phyloP scores from a whole-genome alignment of 2,888 invertebrate genomes.

The Isoperla grammatica region DNA sequence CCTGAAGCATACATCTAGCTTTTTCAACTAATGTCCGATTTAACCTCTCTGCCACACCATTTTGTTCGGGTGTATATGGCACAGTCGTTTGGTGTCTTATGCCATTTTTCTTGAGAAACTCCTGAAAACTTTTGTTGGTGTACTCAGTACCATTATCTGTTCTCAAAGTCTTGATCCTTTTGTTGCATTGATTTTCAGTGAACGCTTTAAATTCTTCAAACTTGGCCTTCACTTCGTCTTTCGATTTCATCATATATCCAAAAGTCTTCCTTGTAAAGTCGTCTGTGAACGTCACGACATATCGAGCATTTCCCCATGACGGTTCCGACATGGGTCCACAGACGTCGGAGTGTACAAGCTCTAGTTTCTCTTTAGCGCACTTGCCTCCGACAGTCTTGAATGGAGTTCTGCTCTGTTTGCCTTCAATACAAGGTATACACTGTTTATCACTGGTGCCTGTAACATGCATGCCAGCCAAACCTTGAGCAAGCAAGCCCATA shows the following conservation, averaged over 20 bases:
- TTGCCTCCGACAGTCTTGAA: conserved; percentile 23
- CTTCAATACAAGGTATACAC: conserved; percentile 33
- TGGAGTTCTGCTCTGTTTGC: conserved; percentile 33
- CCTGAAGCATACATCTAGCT: conserved; percentile 31
- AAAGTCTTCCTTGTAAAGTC: conserved; percentile 36
- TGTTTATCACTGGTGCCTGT: no score
- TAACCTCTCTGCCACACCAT: conserved; percentile 33
- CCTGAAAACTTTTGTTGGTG: conserved; percentile 29
- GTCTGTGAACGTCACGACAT: conserved; percentile 41
- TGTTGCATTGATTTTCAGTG: conserved; percentile 35
- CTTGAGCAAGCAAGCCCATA: no score
- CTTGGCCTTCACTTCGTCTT: conserved; percentile 34
- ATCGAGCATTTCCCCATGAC: conserved; percentile 33
- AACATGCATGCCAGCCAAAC: no score
- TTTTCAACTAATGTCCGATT: no score
- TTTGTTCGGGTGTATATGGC: conserved; percentile 40
- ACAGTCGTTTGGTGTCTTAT: conserved; percentile 37
- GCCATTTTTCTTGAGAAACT: conserved; percentile 32
- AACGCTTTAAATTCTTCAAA: conserved; percentile 36
- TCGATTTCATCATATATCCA: conserved; percentile 36
- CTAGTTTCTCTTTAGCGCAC: no score
- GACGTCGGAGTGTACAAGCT: no score
- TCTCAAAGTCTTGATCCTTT: conserved; percentile 38
- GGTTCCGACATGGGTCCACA: no score
- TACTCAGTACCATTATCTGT: conserved; percentile 34